Evolutionary conservation across 2,113 vertebrate species (phyloP).

Genomic region (Neodon shergylaensis): DNA sequence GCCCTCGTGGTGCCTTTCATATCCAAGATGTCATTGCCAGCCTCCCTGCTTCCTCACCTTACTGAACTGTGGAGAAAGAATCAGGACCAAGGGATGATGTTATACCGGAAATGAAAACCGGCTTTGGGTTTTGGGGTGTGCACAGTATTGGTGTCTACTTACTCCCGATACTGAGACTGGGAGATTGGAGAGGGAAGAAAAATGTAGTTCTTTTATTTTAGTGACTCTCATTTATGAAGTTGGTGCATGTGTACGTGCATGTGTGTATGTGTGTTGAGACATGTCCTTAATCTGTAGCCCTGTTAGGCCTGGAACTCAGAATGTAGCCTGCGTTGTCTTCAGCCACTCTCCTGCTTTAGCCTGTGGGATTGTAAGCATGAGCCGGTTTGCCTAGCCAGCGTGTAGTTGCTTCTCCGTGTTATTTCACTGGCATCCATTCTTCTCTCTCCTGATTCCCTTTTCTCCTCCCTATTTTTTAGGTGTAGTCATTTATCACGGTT

Average conservation of each 20-base stretch:
- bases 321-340: not conserved
- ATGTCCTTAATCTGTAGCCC: not conserved
- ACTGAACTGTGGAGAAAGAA: not conserved
- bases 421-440: slow-evolving; percentile 21
- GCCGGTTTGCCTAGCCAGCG: not conserved
- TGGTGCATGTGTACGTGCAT: no score
- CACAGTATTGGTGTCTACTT: not conserved
- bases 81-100: not conserved
- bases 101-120: slow-evolving; percentile 27
- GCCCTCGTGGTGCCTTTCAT: not conserved
- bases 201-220: slow-evolving; percentile 44
- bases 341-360: not conserved
- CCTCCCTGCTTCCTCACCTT: slow-evolving; percentile 1
- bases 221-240: slow-evolving; percentile 8
- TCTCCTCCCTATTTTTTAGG: slow-evolving; percentile 25
- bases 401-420: slow-evolving; percentile 11
- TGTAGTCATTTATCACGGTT: slow-evolving; percentile 16
- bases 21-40: not conserved
- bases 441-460: slow-evolving; percentile 35
- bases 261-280: not conserved
- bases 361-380: not conserved
- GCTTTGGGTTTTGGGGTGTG: not conserved
- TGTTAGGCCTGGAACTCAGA: not conserved
- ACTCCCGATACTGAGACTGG: not conserved
- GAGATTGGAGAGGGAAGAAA: not conserved